Evolutionary conservation across 2,113 vertebrate genomes (phyloP).

Genomic region (Leucopsar rothschildi): DNA sequence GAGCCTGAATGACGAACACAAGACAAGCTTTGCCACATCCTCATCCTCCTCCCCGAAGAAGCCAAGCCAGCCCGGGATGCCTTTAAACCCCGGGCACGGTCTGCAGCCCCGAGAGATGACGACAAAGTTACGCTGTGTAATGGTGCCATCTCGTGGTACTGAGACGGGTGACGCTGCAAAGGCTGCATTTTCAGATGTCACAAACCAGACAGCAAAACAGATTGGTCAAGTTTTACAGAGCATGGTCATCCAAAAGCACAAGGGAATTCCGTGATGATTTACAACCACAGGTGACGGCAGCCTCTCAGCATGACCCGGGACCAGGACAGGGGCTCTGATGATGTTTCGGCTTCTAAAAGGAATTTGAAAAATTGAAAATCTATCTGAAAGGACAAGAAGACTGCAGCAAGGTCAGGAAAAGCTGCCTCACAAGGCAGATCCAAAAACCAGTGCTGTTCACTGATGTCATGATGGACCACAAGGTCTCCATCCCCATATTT

Average conservation of each 20-base stretch:
- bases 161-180: not conserved
- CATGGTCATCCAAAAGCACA: not conserved
- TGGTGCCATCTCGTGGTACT: conserved; percentile 69
- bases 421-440: not conserved
- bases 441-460: not conserved
- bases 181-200: not conserved
- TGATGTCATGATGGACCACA: not conserved
- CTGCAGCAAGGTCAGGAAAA: not conserved
- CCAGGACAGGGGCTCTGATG: not conserved
- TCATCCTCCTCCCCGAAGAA: not conserved
- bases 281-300: not conserved
- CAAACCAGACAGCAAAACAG: not conserved
- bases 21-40: not conserved
- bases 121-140: conserved; percentile 2
- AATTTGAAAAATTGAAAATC: not conserved
- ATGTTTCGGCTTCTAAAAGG: not conserved
- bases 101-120: not conserved
- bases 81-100: not conserved
- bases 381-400: not conserved
- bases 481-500: not conserved
- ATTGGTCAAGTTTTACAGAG: not conserved
- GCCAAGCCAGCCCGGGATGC: not conserved
- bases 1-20: not conserved
- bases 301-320: accelerated
- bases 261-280: not conserved